These are phyloP conservation scores for Morone chrysops DNA, from an alignment of 2,113 vertebrate species.

Conservation along the genomic window DNA sequence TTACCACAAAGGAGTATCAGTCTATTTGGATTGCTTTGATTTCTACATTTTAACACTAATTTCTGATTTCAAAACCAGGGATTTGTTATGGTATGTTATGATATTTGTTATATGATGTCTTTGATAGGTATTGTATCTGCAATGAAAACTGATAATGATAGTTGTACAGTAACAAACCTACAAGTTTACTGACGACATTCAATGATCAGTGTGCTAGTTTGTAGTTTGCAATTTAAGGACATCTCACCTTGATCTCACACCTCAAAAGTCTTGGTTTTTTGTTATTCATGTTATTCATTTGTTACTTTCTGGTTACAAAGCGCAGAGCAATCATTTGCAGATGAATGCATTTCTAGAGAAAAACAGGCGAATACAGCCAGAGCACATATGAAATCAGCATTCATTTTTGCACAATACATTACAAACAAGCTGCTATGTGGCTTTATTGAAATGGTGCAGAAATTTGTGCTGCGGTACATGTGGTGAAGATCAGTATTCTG, in stretches of 20 bases:
- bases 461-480: conserved; percentile 6
- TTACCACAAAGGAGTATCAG: neutral
- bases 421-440: conserved; percentile 1
- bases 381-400: neutral
- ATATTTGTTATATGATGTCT: neutral
- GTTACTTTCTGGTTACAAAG: conserved; percentile 27
- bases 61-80: neutral
- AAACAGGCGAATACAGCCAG: conserved; percentile 18
- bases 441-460: conserved; percentile 2
- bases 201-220: conserved; percentile 10
- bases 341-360: conserved; percentile 57
- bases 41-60: neutral
- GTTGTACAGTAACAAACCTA: neutral
- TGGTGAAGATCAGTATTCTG: conserved; percentile 27
- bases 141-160: neutral
- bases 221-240: conserved; percentile 8
- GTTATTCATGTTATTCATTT: conserved; percentile 25
- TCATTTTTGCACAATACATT: conserved; percentile 23
- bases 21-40: neutral
- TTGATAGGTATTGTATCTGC: neutral
- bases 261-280: conserved; percentile 11
- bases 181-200: neutral
- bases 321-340: conserved; percentile 49
- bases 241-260: conserved; percentile 18
- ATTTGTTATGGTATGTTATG: neutral